These are phyloP conservation scores for Parus major DNA, from an alignment of 2,113 vertebrate species.

Conservation along the genomic window DNA sequence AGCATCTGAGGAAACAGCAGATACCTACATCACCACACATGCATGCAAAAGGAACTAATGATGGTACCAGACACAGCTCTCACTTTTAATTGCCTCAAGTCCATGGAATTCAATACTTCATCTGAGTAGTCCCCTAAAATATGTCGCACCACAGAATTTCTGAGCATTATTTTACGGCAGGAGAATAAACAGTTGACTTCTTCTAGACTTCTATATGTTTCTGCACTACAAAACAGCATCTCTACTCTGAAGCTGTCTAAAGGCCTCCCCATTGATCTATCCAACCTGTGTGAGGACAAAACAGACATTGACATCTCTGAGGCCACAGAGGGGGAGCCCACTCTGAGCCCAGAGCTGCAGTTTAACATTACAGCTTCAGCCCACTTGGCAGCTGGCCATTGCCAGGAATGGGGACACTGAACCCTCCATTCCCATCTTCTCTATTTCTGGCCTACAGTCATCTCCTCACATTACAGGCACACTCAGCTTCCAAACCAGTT, in stretches of 20 bases:
- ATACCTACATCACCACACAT: background rate
- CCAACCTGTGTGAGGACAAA: background rate
- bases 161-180: background rate
- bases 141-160: background rate
- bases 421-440: background rate
- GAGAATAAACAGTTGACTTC: background rate
- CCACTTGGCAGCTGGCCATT: background rate
- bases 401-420: background rate
- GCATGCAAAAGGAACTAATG: background rate
- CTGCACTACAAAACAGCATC: background rate
- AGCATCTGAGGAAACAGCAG: background rate
- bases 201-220: background rate
- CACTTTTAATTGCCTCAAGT: background rate
- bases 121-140: background rate
- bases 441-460: background rate
- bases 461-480: background rate
- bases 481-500: background rate
- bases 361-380: background rate
- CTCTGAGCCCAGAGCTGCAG: background rate
- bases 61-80: background rate
- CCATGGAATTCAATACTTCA: background rate
- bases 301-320: accelerated
- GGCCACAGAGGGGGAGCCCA: background rate
- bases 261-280: background rate
- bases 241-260: background rate